Evolutionary conservation across 1,140 invertebrate species (phyloP).

Genomic region (Delia radicum): DNA sequence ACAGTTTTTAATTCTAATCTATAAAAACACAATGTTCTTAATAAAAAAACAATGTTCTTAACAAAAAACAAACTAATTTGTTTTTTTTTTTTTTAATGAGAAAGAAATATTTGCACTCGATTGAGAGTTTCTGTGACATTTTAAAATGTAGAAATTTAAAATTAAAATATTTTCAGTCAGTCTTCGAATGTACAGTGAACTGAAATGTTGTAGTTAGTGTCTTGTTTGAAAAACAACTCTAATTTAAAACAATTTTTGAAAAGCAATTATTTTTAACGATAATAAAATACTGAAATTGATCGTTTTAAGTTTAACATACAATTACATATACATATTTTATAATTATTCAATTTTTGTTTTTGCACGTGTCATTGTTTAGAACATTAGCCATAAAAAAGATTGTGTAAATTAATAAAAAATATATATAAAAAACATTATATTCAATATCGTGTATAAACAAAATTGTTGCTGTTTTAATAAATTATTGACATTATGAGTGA

Average conservation of each 20-base stretch:
- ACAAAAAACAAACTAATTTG: not conserved
- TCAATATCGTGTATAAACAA: not conserved
- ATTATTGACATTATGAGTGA: slow-evolving; percentile 45
- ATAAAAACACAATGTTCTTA: not conserved
- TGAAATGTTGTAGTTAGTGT: not conserved
- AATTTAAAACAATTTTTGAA: not conserved
- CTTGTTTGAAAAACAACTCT: not conserved
- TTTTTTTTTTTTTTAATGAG: too few relatives aligned
- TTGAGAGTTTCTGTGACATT: slow-evolving; percentile 7
- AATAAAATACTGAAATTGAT: too few relatives aligned
- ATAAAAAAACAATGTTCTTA: not conserved
- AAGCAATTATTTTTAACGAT: too few relatives aligned
- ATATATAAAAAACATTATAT: slow-evolving; percentile 11
- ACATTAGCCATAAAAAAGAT: not conserved
- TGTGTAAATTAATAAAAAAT: slow-evolving; percentile 1
- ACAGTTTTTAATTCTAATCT: not conserved
- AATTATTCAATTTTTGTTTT: not conserved
- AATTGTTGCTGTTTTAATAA: slow-evolving; percentile 14
- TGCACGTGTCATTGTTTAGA: not conserved
- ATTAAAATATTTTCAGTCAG: not conserved
- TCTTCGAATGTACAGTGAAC: not conserved
- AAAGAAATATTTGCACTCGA: not conserved
- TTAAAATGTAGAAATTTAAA: not conserved
- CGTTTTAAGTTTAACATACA: too few relatives aligned
- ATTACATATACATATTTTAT: too few relatives aligned